A percentile compares a stretch with the other conserved stretches of the same genome.
Conservation (phyloP, 2,113 vertebrate species). For the Melospiza georgiana region DNA sequence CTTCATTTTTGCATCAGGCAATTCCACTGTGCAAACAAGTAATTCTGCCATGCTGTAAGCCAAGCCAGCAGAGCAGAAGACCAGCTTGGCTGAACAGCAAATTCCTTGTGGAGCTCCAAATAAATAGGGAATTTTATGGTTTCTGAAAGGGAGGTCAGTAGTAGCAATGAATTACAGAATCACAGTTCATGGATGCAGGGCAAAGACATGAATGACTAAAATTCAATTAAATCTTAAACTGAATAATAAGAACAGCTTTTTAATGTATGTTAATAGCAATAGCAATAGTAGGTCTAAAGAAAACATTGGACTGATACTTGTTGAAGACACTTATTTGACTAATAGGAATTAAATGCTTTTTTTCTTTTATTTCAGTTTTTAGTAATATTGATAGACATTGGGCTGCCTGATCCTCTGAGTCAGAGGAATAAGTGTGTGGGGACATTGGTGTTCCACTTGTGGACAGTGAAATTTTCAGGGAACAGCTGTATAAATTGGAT, state of each 20-base stretch:
- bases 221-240: not conserved
- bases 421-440: fast-evolving
- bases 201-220: not conserved
- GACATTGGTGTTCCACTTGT: not conserved
- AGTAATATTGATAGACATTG: not conserved
- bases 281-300: not conserved
- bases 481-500: not conserved
- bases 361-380: not conserved
- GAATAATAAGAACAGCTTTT: not conserved
- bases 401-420: not conserved
- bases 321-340: not conserved
- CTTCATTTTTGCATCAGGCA: not conserved
- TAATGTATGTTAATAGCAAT: not conserved
- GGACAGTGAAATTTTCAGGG: not conserved
- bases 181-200: fast-evolving
- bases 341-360: not conserved
- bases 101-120: not conserved
- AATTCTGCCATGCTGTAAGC: not conserved
- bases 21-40: not conserved
- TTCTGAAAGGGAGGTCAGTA: not conserved
- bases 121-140: not conserved
- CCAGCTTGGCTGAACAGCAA: not conserved
- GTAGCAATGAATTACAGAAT: not conserved
- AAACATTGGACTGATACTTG: not conserved
- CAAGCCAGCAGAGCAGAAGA: not conserved